phyloP scores from a whole-genome alignment of 92 coral and sea anemone genomes.

The Anthopleura xanthogrammica region DNA sequence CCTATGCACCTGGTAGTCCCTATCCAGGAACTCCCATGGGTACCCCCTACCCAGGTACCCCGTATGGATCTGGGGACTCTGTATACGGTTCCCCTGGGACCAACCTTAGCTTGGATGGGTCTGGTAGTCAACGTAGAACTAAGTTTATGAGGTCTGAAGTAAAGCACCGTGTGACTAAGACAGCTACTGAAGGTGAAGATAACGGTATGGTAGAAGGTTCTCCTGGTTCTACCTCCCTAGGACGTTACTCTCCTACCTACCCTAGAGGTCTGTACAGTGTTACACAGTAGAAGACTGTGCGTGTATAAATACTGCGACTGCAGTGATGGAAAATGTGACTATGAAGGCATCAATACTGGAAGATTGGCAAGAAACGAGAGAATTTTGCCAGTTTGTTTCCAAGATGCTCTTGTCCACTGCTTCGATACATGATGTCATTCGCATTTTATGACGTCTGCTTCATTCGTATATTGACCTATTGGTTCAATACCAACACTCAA shows the following conservation, averaged over 20 bases:
- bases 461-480: too few species aligned
- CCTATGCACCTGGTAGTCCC: conserved; percentile 48
- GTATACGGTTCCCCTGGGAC: conserved; percentile 24
- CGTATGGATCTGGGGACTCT: conserved; percentile 42
- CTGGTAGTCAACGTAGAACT: conserved; percentile 11
- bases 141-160: conserved; percentile 30
- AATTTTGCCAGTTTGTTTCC: too few species aligned
- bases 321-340: not conserved
- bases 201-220: conserved; percentile 17
- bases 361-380: not conserved
- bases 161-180: conserved; percentile 32
- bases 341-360: not conserved
- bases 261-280: conserved; percentile 80
- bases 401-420: too few species aligned
- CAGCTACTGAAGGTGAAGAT: conserved; percentile 33
- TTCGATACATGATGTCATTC: too few species aligned
- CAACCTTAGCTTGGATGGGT: conserved; percentile 4
- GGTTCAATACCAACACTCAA: too few species aligned
- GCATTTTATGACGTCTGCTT: too few species aligned
- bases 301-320: not conserved
- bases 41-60: conserved; percentile 33
- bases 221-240: conserved; percentile 41
- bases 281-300: conserved; percentile 37
- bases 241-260: conserved; percentile 40
- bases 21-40: conserved; percentile 49